Evolutionary conservation across 2,113 vertebrate genomes (phyloP).

Genomic region (Typhlomys cinereus): DNA sequence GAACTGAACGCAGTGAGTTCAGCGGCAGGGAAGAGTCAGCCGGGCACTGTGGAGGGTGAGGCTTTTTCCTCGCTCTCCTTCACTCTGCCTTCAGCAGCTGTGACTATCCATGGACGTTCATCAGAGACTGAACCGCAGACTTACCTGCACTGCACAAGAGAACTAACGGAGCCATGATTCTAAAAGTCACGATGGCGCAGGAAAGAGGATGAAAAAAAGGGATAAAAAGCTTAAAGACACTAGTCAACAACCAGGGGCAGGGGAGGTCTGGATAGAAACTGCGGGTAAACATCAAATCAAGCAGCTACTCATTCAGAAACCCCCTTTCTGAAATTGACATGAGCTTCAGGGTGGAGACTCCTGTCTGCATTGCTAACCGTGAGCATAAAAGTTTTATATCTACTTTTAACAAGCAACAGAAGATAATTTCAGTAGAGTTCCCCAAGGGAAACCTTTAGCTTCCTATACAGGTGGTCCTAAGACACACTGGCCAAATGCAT

Average conservation of each 20-base stretch:
- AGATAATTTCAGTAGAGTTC: constrained; percentile 80
- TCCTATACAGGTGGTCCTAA: constrained; percentile 68
- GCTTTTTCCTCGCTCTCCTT: not conserved
- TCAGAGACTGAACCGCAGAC: not conserved
- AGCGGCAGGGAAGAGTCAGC: constrained; percentile 58
- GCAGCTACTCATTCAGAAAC: constrained; percentile 67
- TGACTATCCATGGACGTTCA: constrained; percentile 54
- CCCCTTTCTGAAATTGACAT: constrained; percentile 66
- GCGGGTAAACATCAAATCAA: constrained; percentile 67
- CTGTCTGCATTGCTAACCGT: constrained; percentile 79
- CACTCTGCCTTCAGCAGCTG: not conserved
- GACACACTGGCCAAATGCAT: constrained; percentile 71
- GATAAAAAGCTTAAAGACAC: constrained; percentile 36
- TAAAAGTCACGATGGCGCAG: constrained; percentile 33
- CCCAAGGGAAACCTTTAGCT: constrained; percentile 66
- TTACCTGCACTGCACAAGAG: not conserved
- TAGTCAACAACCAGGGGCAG: not conserved
- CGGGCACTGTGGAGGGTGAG: not conserved
- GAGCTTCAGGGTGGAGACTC: constrained; percentile 67
- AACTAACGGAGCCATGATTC: not conserved
- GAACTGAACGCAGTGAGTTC: constrained; percentile 78
- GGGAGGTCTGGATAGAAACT: constrained; percentile 31
- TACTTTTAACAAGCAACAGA: constrained; percentile 81
- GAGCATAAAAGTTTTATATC: constrained; percentile 81
- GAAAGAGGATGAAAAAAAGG: constrained; percentile 40